Evolutionary conservation across 2,113 vertebrate species (phyloP).

Genomic region (Coracopsis vasa): DNA sequence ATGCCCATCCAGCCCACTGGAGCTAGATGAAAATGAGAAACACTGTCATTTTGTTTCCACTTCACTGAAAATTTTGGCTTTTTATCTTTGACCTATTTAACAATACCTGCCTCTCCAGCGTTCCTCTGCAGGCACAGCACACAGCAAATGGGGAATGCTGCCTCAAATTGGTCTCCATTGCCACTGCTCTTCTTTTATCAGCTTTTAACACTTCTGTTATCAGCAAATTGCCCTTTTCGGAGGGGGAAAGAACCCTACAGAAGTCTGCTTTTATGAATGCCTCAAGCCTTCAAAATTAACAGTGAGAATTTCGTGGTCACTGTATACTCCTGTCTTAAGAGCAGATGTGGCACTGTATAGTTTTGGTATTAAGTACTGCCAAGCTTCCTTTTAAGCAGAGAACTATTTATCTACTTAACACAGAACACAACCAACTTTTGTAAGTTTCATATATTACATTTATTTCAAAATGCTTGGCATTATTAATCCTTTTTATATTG

Average conservation of each 20-base stretch:
- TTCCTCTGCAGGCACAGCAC: neutral
- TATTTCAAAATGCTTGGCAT: constrained; percentile 72
- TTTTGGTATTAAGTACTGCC: constrained; percentile 34
- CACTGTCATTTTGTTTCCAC: neutral
- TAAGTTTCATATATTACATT: constrained; percentile 67
- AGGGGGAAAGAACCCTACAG: neutral
- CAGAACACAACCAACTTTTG: constrained; percentile 64
- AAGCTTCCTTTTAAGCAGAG: constrained; percentile 57
- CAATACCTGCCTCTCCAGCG: neutral
- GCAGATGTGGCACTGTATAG: constrained; percentile 27
- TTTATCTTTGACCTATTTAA: neutral
- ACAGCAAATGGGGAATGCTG: neutral
- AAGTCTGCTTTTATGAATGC: neutral
- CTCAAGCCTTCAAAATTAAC: neutral
- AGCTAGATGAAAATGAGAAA: neutral
- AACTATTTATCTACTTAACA: constrained; percentile 59
- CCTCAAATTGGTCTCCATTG: neutral
- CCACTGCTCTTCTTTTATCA: neutral
- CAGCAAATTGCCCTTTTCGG: neutral
- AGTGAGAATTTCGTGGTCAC: neutral
- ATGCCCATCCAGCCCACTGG: neutral
- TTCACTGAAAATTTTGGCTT: neutral
- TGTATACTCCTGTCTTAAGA: neutral
- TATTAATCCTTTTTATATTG: constrained; percentile 78
- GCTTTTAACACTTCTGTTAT: neutral